Conservation (phyloP, 2,113 vertebrate species). For the Poeciliopsis occidentalis region DNA sequence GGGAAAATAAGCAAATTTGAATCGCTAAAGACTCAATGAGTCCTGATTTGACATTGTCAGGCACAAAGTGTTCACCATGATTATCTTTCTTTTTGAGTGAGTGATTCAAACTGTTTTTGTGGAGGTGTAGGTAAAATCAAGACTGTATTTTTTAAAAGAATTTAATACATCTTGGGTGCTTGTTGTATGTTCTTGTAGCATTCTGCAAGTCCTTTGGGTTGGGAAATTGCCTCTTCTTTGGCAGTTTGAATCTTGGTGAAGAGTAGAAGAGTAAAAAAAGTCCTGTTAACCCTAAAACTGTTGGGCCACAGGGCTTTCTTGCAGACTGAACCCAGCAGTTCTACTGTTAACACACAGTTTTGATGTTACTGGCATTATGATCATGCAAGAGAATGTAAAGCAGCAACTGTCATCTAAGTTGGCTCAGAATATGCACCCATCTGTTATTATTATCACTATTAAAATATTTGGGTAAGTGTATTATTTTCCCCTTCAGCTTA, state of each 20-base stretch:
- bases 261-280: slow-evolving; percentile 63
- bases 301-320: slow-evolving; percentile 40
- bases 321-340: slow-evolving; percentile 61
- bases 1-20: neutral
- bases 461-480: slow-evolving; percentile 92
- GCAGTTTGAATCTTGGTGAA: slow-evolving; percentile 88
- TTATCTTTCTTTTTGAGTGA: neutral
- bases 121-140: neutral
- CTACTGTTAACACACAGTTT: slow-evolving; percentile 77
- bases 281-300: slow-evolving; percentile 78
- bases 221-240: neutral
- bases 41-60: neutral
- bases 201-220: neutral
- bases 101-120: neutral
- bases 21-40: neutral
- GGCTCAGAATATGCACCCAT: slow-evolving; percentile 99
- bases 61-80: neutral
- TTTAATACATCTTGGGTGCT: neutral
- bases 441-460: slow-evolving; percentile 82
- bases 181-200: neutral
- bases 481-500: slow-evolving; percentile 32
- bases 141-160: neutral
- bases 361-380: slow-evolving; percentile 99
- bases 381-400: slow-evolving; percentile 84
- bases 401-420: slow-evolving; percentile 99